phyloP scores from a whole-genome alignment of 2,797 vertebrate genomes.

The Rhincodon typus region DNA sequence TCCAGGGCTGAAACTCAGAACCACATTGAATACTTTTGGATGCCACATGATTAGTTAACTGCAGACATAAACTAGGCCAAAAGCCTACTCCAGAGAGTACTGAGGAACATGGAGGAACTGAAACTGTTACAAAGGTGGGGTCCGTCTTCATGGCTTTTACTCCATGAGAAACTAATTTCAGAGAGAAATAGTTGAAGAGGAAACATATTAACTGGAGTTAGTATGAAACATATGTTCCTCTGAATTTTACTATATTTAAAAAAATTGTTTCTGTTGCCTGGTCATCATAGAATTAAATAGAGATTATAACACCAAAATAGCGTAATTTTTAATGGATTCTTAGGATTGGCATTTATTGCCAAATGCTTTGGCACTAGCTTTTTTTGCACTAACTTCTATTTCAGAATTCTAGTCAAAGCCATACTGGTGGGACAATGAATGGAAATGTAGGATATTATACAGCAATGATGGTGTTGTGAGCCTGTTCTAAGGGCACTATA shows the following conservation, averaged over 20 bases:
- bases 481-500: no score
- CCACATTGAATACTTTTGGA: slow-evolving; percentile 1
- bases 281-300: neutral
- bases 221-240: neutral
- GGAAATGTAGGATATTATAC: no score
- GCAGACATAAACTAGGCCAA: neutral
- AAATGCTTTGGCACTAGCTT: no score
- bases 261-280: neutral
- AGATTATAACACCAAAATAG: neutral
- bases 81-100: neutral
- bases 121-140: neutral
- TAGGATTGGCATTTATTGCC: no score
- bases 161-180: neutral
- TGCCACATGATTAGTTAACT: neutral
- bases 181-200: neutral
- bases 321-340: no score
- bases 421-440: no score
- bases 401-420: no score
- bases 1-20: neutral
- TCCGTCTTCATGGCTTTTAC: neutral
- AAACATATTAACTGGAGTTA: neutral
- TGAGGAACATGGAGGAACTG: neutral
- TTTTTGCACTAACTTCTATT: no score
- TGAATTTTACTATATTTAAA: neutral
- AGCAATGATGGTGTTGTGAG: no score